Conservation (phyloP, 1,140 invertebrate genomes). For the Melitaea cinxia region DNA sequence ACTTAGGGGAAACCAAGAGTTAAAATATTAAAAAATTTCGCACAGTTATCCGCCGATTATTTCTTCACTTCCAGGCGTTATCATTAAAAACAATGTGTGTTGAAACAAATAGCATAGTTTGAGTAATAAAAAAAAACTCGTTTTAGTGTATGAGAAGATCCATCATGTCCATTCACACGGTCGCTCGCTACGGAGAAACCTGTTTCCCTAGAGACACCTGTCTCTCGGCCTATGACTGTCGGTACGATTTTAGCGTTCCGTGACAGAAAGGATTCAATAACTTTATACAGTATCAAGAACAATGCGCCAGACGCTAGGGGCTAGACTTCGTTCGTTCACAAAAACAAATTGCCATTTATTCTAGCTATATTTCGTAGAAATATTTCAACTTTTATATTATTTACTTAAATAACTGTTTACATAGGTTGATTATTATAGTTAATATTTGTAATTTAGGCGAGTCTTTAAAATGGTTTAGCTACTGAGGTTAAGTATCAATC, state of each 20-base stretch:
- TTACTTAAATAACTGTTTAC: neutral
- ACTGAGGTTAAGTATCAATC: conserved; percentile 4
- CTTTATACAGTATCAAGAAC: conserved; percentile 21
- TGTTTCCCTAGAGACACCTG: conserved; percentile 56
- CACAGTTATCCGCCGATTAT: neutral
- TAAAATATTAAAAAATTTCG: neutral
- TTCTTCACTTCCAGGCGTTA: conserved; percentile 4
- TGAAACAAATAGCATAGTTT: conserved; percentile 39
- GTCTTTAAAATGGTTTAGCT: neutral
- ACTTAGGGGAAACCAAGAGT: neutral
- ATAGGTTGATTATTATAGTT: neutral
- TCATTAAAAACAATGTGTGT: conserved; percentile 27
- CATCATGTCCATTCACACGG: conserved; percentile 70
- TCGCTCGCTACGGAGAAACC: conserved; percentile 53
- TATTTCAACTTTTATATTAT: conserved; percentile 4
- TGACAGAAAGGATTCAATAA: conserved; percentile 28
- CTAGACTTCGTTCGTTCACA: neutral
- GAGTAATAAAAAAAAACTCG: conserved; percentile 49
- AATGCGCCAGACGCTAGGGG: conserved; percentile 15
- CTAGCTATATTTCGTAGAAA: conserved; percentile 11
- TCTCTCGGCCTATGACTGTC: conserved; percentile 33
- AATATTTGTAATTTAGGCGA: neutral
- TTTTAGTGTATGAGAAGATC: conserved; percentile 64
- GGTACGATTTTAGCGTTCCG: conserved; percentile 30
- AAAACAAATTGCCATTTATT: conserved; percentile 1